Evolutionary conservation across 1,140 invertebrate genomes (phyloP), one percentile per base, ranked within the genome.

Genomic region (Drosophila gunungcola): DNA sequence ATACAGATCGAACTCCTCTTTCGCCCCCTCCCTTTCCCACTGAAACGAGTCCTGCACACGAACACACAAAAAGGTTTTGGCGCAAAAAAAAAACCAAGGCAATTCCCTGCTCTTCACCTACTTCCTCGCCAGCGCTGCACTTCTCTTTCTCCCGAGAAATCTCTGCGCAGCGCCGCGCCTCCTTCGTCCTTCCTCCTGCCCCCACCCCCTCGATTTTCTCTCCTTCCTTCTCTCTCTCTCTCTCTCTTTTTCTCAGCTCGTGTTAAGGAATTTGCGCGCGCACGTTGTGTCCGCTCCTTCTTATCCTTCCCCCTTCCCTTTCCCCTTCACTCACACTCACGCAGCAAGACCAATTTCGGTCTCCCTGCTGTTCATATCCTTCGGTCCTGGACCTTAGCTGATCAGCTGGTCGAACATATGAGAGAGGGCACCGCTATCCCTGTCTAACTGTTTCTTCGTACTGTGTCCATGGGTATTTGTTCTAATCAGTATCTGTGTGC

Each of bases 201-300:
- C 64, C 74, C 69, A 73, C 77, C 48, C 54, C 41, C 58, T 67
- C 38, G n/a, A 42, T 29, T 13, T 29, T 36, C 45, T 13, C 12
- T n/a, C 32, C 29, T 34, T 36, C 42, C 4, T n/a, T n/a, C n/a
- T n/a, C 34, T 13, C 41, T 10, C 45, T 21, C 43, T 16, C 10
- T 48, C 27, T 46, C 36, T 16, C 12, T 39, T 16, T 46, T 21
- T 7, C 63, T 27, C 49, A 58, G 73, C 84, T 88, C 84, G 84
- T 88, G 84, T 89, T 89, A 61, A 84, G 84, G 85, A 89, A 89
- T 89, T 83, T 84, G 65, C 84, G 84, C 84, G 84, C 84, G 84
- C 70, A 64, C 79, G 64, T 88, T 88, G 60, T 41, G 53, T 32
- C 49, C 34, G 36, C 54, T 60, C 73, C 55, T 77, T 76, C 48